phyloP scores from a whole-genome alignment of 2,888 invertebrate genomes.

The Aphidoletes aphidimyza region DNA sequence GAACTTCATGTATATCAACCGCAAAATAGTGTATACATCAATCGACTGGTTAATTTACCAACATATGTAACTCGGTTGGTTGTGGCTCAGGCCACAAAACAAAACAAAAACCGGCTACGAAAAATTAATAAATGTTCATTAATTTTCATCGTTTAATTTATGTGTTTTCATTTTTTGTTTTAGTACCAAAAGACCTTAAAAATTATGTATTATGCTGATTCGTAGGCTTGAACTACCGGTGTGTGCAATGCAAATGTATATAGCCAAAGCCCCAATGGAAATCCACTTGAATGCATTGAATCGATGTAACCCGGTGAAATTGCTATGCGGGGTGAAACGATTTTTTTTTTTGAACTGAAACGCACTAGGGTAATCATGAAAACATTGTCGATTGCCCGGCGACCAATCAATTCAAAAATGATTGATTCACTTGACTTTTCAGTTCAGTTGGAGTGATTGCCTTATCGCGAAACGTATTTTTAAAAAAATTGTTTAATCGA shows the following conservation, averaged over 20 bases:
- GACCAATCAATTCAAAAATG: not conserved
- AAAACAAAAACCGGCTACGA: not conserved
- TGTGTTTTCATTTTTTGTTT: slow-evolving; percentile 40
- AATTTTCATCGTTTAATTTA: slow-evolving; percentile 54
- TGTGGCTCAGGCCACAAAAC: not conserved
- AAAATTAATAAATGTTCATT: slow-evolving; percentile 54
- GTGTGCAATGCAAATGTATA: slow-evolving; percentile 11
- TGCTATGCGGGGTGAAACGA: not conserved
- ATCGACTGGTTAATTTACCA: slow-evolving; percentile 13
- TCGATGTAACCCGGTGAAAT: not conserved
- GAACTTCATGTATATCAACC: not conserved
- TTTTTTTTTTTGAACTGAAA: no score
- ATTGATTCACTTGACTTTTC: slow-evolving; percentile 35
- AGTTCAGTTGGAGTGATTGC: not conserved
- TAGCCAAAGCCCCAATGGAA: not conserved
- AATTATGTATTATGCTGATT: not conserved
- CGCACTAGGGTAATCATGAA: not conserved
- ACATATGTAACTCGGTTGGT: slow-evolving; percentile 27
- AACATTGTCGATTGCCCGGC: not conserved
- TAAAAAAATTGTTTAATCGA: slow-evolving; percentile 43
- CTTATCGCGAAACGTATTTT: slow-evolving; percentile 8
- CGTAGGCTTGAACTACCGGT: not conserved
- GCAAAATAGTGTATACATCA: not conserved
- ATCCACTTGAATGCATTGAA: not conserved
- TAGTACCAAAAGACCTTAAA: slow-evolving; percentile 34